A percentile compares a stretch with the other conserved stretches of the same genome.
These are phyloP conservation scores for Scaptodrosophila latifasciaeformis DNA, from an alignment of 2,888 invertebrate genomes.

Conservation along the genomic window DNA sequence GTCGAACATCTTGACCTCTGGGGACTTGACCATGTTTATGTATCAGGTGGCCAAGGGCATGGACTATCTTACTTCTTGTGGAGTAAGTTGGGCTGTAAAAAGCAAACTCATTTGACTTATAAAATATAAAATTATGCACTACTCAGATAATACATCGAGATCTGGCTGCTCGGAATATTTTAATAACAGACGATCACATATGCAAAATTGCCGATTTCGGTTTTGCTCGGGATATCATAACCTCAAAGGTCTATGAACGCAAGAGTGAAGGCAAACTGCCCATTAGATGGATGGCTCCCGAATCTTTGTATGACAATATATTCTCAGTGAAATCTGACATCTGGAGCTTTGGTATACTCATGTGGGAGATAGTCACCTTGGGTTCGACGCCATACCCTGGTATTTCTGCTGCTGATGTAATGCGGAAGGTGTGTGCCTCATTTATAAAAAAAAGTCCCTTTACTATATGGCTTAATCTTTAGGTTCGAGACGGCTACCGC, in stretches of 20 bases:
- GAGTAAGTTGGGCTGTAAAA: slow-evolving; percentile 85
- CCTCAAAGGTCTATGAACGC: slow-evolving; percentile 90
- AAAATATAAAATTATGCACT: no score
- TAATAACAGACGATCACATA: slow-evolving; percentile 89
- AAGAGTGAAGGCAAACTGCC: slow-evolving; percentile 89
- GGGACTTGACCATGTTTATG: slow-evolving; percentile 92
- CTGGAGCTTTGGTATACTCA: slow-evolving; percentile 95
- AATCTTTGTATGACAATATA: slow-evolving; percentile 94
- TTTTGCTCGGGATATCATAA: slow-evolving; percentile 91
- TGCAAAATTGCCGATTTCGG: slow-evolving; percentile 97
- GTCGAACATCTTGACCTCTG: slow-evolving; percentile 86
- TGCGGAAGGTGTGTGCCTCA: slow-evolving; percentile 82
- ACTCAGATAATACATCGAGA: slow-evolving; percentile 91
- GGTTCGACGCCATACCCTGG: slow-evolving; percentile 97
- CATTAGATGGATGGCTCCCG: slow-evolving; percentile 97
- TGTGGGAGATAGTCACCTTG: slow-evolving; percentile 97
- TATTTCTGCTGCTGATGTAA: slow-evolving; percentile 91
- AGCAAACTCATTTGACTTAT: no score
- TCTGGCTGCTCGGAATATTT: slow-evolving; percentile 90
- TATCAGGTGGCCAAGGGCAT: slow-evolving; percentile 93
- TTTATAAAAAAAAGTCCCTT: not conserved
- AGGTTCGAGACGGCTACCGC: slow-evolving; percentile 91
- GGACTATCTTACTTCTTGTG: slow-evolving; percentile 89
- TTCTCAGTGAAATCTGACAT: slow-evolving; percentile 96
- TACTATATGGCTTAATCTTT: slow-evolving; percentile 10